Evolutionary conservation across 2,888 invertebrate species (phyloP), one percentile per base, ranked within the genome.

Genomic region (Nomada flava): DNA sequence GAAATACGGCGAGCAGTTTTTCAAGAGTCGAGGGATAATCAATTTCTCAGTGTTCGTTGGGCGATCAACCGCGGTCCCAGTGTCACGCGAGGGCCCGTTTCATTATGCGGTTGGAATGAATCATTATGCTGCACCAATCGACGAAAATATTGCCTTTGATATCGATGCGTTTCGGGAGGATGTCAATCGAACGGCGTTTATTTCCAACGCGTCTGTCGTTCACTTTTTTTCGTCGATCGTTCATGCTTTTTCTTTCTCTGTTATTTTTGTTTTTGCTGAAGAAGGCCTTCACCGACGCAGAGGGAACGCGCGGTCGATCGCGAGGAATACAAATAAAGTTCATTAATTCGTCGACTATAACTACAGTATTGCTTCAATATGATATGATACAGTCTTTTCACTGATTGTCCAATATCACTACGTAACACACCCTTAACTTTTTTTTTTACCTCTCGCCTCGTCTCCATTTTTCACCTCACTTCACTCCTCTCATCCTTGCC

Each of bases 321-420:
- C 83, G 72, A 62, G 62, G 64, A 76, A 73, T 86, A 86, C 77
- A 86, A 88, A 86, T 79, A 82, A 82, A 81, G 69, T 87, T 82
- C 53, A 76, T 84, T 85, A 89, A 89, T 89, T 91, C 88, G 83
- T 80, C 83, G 84, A 87, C 91, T 91, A 91, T 84, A 76, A 79
- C 90, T 92, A 92, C 87, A 82, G 89, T 93, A 93, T 93, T 93
- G 92, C 93, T 93, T 93, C 90, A 87, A 91, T 88, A 92, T 92
- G 90, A 91, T 93, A 93, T 92, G 92, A 91, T 93, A 93, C 93
- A 93, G 93, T 93, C 93, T 93, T 93, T 92, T 93, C 92, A 93
- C 93, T 93, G 93, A 93, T 93, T 93, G 93, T 93, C 93, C 93
- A 91, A 92, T 92, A 93, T 93, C 93, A 93, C 93, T 93, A 92